Evolutionary conservation across 2,113 vertebrate species (phyloP).

Genomic region (Geococcyx californianus): DNA sequence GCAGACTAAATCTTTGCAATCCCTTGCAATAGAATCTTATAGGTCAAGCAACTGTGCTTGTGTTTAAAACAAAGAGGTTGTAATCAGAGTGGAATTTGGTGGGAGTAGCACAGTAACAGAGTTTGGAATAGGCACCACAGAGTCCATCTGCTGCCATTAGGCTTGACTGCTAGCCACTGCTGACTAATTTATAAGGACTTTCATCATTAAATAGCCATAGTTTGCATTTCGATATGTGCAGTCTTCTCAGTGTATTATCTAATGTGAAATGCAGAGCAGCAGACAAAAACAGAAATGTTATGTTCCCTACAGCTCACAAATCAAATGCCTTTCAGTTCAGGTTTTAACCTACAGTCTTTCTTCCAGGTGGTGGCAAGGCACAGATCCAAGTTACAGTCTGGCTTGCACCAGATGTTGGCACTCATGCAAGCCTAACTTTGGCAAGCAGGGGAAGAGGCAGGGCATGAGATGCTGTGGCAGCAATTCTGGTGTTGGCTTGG

Average conservation of each 20-base stretch:
- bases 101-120: background rate
- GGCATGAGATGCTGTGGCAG: background rate
- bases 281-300: background rate
- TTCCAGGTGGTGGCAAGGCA: constrained; percentile 38
- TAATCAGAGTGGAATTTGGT: background rate
- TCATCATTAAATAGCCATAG: background rate
- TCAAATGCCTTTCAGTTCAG: constrained; percentile 16
- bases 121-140: background rate
- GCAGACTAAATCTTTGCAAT: background rate
- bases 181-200: background rate
- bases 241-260: background rate
- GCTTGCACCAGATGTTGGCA: constrained; percentile 30
- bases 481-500: background rate
- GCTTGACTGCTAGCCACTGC: background rate
- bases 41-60: background rate
- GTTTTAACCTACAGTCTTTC: background rate
- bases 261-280: background rate
- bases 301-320: constrained; percentile 3
- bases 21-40: background rate
- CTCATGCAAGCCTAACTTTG: constrained; percentile 9
- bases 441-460: background rate
- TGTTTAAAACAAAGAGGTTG: background rate
- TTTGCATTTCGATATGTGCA: background rate
- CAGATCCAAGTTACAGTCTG: constrained; percentile 2
- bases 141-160: background rate